Percentiles rank a stretch among this genome's conserved stretches.
These are phyloP conservation scores for Emydocephalus ijimae DNA, from an alignment of 2,113 vertebrate genomes.

Conservation along the genomic window DNA sequence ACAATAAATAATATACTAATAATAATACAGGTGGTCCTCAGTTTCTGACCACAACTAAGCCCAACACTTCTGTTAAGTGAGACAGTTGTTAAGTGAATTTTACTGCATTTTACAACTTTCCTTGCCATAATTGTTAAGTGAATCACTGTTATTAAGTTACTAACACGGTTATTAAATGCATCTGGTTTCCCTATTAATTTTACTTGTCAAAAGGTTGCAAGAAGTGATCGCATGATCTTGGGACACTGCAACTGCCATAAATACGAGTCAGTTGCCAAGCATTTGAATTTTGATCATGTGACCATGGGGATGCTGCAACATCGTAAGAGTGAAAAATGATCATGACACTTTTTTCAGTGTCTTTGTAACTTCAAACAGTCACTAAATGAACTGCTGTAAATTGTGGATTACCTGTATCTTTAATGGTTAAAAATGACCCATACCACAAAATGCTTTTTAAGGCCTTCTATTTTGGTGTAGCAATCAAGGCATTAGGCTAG, in stretches of 20 bases:
- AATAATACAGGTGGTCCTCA: not conserved
- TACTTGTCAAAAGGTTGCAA: not conserved
- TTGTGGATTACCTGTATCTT: too few species aligned
- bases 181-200: not conserved
- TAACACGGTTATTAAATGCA: not conserved
- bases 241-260: not conserved
- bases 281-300: not conserved
- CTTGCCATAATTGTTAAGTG: not conserved
- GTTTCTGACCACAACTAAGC: not conserved
- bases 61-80: not conserved
- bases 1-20: not conserved
- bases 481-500: not conserved
- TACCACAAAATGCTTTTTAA: not conserved
- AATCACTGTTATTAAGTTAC: not conserved
- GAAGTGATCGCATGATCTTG: not conserved
- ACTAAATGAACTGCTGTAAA: too few species aligned
- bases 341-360: not conserved
- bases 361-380: not conserved
- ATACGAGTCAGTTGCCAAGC: not conserved
- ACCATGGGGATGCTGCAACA: not conserved
- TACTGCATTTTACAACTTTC: not conserved
- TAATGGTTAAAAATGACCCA: not conserved
- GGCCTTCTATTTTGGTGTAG: not conserved
- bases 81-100: not conserved
- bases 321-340: not conserved